Conservation (phyloP, 2,888 invertebrate genomes). For the Calliscelio sp. region DNA sequence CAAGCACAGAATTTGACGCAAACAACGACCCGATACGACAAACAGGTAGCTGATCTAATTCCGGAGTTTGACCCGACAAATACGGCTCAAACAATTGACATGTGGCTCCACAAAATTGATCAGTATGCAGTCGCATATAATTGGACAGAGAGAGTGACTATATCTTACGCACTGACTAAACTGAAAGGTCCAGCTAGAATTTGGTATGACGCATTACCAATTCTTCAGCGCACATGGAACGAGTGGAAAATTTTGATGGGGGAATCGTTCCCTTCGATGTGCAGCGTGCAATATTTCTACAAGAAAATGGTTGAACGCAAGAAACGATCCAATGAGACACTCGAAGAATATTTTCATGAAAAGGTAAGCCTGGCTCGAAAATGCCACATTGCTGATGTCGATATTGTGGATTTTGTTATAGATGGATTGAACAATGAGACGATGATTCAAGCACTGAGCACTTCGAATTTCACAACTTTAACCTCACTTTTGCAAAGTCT, state of each 20-base stretch:
- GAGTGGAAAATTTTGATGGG: conserved; percentile 18
- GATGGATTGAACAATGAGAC: conserved; percentile 16
- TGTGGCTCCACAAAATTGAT: conserved; percentile 36
- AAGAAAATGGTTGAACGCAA: conserved; percentile 32
- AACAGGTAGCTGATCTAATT: conserved; percentile 29
- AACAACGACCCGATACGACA: conserved; percentile 5
- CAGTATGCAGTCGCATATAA: conserved; percentile 30
- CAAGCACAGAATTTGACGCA: not conserved
- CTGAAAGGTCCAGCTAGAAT: conserved; percentile 30
- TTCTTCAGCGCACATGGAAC: conserved; percentile 1
- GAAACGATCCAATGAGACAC: conserved; percentile 14
- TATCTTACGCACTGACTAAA: conserved; percentile 28
- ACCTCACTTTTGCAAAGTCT: conserved; percentile 14
- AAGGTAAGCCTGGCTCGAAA: conserved; percentile 40
- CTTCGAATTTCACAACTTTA: not conserved
- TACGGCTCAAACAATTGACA: conserved; percentile 8
- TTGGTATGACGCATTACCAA: conserved; percentile 40
- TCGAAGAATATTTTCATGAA: conserved; percentile 46
- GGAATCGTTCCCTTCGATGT: conserved; percentile 2
- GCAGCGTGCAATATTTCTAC: conserved; percentile 27
- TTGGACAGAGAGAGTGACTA: conserved; percentile 21
- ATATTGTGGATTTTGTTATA: conserved; percentile 44
- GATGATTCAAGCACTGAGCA: conserved; percentile 34
- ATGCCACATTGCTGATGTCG: not conserved
- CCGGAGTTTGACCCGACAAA: conserved; percentile 40